Evolutionary conservation across 2,888 invertebrate genomes (phyloP).

Genomic region (Pelosia muscerda): DNA sequence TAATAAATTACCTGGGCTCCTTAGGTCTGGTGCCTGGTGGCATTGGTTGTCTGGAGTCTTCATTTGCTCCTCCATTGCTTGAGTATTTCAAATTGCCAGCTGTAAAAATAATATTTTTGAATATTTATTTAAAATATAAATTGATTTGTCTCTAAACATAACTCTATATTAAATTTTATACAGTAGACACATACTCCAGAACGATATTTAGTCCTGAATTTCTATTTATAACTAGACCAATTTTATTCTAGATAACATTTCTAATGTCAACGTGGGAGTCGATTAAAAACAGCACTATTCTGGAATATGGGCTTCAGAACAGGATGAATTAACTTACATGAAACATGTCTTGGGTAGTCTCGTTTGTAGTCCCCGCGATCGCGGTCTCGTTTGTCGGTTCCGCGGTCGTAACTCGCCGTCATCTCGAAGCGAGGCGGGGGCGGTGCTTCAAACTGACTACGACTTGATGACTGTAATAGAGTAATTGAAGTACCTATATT

Average conservation of each 20-base stretch:
- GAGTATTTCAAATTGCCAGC: slow-evolving; percentile 80
- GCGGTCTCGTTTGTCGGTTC: slow-evolving; percentile 76
- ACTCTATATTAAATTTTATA: too few species aligned
- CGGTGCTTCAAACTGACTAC: slow-evolving; percentile 85
- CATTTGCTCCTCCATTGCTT: slow-evolving; percentile 74
- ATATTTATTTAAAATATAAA: neutral
- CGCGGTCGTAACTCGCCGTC: slow-evolving; percentile 75
- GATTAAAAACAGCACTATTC: too few species aligned
- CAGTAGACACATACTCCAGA: too few species aligned
- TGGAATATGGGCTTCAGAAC: too few species aligned
- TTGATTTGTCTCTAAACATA: slow-evolving; percentile 21
- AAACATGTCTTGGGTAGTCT: slow-evolving; percentile 78
- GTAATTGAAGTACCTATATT: too few species aligned
- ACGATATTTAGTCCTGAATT: too few species aligned
- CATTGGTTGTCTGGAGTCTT: slow-evolving; percentile 80
- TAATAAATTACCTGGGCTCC: slow-evolving; percentile 73
- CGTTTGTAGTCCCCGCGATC: slow-evolving; percentile 81
- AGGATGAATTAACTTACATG: slow-evolving; percentile 60
- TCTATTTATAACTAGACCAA: too few species aligned
- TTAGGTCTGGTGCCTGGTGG: slow-evolving; percentile 81
- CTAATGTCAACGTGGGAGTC: too few species aligned
- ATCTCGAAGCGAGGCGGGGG: slow-evolving; percentile 87
- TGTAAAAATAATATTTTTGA: slow-evolving; percentile 38
- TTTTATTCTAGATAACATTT: too few species aligned
- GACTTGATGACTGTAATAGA: slow-evolving; percentile 65